Evolutionary conservation across 2,888 invertebrate species (phyloP).

Genomic region (Syrista parreyssii): DNA sequence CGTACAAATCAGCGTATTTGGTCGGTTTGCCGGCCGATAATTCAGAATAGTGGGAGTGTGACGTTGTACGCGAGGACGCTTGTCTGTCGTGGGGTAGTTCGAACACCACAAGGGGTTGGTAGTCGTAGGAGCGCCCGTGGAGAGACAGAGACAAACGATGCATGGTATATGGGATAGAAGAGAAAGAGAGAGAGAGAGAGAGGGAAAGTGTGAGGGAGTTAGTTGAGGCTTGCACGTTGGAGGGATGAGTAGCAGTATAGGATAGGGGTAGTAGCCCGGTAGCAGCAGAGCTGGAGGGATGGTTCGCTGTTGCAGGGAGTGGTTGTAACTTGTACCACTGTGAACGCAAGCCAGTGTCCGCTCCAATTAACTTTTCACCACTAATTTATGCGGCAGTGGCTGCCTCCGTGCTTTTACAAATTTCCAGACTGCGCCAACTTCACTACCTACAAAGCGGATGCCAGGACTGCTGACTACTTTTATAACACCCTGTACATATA

Average conservation of each 20-base stretch:
- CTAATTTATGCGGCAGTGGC: constrained; percentile 59
- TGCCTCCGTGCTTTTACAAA: constrained; percentile 27
- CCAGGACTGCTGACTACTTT: constrained; percentile 26
- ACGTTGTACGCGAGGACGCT: constrained; percentile 22
- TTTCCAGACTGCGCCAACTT: constrained; percentile 28
- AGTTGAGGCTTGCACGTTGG: too few relatives aligned
- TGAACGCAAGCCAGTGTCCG: constrained; percentile 59
- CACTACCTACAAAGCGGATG: constrained; percentile 9
- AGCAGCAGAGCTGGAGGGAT: neutral
- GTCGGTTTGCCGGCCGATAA: constrained; percentile 39
- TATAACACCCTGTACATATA: constrained; percentile 21
- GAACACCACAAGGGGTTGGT: neutral
- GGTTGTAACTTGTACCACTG: constrained; percentile 59
- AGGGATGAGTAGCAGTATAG: neutral
- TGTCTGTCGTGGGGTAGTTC: neutral
- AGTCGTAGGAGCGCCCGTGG: neutral
- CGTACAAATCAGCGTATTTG: constrained; percentile 47
- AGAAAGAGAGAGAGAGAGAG: constrained; percentile 6
- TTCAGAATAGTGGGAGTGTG: constrained; percentile 38
- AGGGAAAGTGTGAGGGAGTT: too few relatives aligned
- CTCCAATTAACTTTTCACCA: constrained; percentile 65
- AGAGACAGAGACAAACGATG: constrained; percentile 11
- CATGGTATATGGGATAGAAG: neutral
- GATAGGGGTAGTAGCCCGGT: neutral
- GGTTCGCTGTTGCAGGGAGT: constrained; percentile 20